Conservation (phyloP, 2,797 vertebrate species). For the Myotis planiceps region DNA sequence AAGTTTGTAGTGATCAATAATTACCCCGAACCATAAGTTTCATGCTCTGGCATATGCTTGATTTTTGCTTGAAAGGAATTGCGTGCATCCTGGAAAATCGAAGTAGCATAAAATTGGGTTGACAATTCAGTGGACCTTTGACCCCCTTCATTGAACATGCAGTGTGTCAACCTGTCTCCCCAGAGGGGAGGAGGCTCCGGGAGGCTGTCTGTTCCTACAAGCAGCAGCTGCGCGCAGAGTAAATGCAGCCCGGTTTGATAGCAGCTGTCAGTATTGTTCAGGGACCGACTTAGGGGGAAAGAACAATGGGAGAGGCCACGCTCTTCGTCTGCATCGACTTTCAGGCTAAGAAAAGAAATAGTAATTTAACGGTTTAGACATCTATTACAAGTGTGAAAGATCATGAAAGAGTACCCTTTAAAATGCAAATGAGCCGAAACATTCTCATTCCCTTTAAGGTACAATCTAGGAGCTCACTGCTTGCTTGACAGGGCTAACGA, state of each 20-base stretch:
- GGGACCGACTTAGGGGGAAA: constrained; percentile 89
- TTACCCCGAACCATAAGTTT: constrained; percentile 91
- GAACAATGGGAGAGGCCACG: constrained; percentile 86
- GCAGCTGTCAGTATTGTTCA: constrained; percentile 97
- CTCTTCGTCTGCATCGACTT: constrained; percentile 89
- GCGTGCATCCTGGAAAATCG: constrained; percentile 89
- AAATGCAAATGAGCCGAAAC: constrained; percentile 81
- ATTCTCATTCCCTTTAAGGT: constrained; percentile 76
- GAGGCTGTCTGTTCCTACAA: constrained; percentile 88
- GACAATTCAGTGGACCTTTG: constrained; percentile 91
- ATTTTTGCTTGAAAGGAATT: constrained; percentile 92
- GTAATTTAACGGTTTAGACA: constrained; percentile 88
- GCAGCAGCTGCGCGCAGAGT: constrained; percentile 88
- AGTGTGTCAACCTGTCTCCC: constrained; percentile 87
- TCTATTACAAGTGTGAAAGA: constrained; percentile 88
- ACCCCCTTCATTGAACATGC: constrained; percentile 84
- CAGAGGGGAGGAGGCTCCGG: constrained; percentile 84
- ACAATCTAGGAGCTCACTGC: constrained; percentile 50
- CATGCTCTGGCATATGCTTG: constrained; percentile 91
- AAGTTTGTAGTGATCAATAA: constrained; percentile 84
- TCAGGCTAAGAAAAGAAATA: constrained; percentile 89
- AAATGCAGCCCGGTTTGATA: constrained; percentile 87
- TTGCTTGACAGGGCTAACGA: constrained; percentile 22
- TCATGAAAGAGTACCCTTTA: constrained; percentile 83
- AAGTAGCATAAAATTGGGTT: constrained; percentile 91